Percentiles rank a stretch among this genome's conserved stretches.
phyloP scores from a whole-genome alignment of 1,140 invertebrate species.

The Vollenhovia emeryi region DNA sequence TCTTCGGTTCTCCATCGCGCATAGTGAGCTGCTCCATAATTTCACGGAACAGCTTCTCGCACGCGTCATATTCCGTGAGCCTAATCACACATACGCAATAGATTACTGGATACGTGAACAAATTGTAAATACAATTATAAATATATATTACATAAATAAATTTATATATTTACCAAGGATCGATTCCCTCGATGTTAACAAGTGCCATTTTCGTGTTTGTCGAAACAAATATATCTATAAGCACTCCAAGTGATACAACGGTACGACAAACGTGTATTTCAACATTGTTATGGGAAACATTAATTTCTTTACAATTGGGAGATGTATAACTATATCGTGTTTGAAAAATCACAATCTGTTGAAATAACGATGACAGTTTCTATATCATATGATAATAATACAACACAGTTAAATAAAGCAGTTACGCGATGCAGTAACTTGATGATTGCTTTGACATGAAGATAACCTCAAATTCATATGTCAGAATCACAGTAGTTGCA shows the following conservation, averaged over 20 bases:
- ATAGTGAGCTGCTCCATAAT: conserved; percentile 87
- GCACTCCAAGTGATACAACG: not conserved
- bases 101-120: not conserved
- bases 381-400: not conserved
- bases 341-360: no score
- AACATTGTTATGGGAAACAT: not conserved
- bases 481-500: no score
- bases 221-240: not conserved
- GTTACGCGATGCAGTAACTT: not conserved
- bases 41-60: conserved; percentile 88
- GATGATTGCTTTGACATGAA: not conserved
- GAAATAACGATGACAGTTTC: not conserved
- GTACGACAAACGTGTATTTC: not conserved
- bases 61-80: conserved; percentile 89
- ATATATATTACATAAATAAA: not conserved
- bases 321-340: not conserved
- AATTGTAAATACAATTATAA: not conserved
- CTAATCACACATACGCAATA: conserved; percentile 77
- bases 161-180: conserved; percentile 81
- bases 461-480: conserved; percentile 31
- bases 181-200: conserved; percentile 81
- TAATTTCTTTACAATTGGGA: not conserved
- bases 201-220: conserved; percentile 79
- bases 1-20: conserved; percentile 85
- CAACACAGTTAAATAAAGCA: not conserved